Percentiles rank a stretch among this genome's conserved stretches.
phyloP scores from a whole-genome alignment of 2,113 vertebrate species.

The Sinocyclocheilus rhinocerous region DNA sequence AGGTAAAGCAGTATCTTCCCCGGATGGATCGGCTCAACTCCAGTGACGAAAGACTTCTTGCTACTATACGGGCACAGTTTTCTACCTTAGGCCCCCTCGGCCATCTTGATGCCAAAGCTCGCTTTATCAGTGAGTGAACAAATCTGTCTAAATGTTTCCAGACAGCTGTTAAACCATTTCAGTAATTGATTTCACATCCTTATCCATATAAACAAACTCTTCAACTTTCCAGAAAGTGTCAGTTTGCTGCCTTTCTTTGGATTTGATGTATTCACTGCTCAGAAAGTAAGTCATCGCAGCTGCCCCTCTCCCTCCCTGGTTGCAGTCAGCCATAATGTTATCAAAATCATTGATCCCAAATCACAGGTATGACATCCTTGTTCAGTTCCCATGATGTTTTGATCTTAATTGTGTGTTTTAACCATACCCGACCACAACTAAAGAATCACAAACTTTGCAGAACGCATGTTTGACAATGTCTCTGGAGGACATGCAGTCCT shows the following conservation, averaged over 20 bases:
- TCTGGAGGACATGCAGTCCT: conserved; percentile 76
- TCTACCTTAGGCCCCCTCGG: conserved; percentile 61
- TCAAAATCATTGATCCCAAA: conserved; percentile 74
- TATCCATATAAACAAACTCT: not conserved
- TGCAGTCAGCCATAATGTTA: conserved; percentile 77
- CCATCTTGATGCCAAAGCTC: conserved; percentile 79
- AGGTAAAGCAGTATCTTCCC: conserved; percentile 80
- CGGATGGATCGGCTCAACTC: conserved; percentile 56
- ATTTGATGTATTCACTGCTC: conserved; percentile 75
- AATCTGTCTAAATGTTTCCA: not conserved
- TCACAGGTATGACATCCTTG: conserved; percentile 78
- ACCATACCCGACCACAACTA: not conserved
- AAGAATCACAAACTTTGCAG: conserved; percentile 57
- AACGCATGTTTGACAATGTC: conserved; percentile 66
- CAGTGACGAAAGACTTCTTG: conserved; percentile 64
- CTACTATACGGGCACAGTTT: conserved; percentile 64
- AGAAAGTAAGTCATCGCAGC: conserved; percentile 73
- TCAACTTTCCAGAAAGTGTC: conserved; percentile 71
- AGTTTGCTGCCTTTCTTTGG: conserved; percentile 82
- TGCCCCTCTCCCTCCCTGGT: conserved; percentile 77
- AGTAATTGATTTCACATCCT: conserved; percentile 67
- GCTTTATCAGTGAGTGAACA: conserved; percentile 82
- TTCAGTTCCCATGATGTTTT: not conserved
- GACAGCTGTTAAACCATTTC: not conserved
- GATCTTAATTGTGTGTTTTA: not conserved